Conservation (phyloP, 2,797 vertebrate species). For the Darevskia mixta region DNA sequence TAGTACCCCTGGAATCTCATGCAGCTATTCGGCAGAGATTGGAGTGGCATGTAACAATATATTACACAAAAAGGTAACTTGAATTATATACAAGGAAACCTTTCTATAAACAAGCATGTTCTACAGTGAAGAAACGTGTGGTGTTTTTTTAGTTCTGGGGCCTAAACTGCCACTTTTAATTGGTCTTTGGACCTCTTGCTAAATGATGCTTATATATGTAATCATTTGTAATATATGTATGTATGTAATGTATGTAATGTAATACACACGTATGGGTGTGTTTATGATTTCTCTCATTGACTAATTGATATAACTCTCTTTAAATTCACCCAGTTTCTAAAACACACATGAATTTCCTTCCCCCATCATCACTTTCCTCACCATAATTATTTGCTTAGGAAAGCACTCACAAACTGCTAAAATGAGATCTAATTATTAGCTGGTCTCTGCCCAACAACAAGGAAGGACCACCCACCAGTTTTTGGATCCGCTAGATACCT, state of each 20-base stretch:
- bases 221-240: neutral
- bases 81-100: neutral
- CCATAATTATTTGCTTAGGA: neutral
- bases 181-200: neutral
- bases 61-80: slow-evolving; percentile 5
- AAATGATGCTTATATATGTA: neutral
- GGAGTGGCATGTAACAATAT: neutral
- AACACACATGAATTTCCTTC: neutral
- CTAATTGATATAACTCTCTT: neutral
- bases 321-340: neutral
- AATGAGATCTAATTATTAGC: neutral
- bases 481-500: neutral
- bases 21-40: no score
- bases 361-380: neutral
- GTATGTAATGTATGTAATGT: no score
- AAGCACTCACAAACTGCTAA: neutral
- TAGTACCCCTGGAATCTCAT: no score
- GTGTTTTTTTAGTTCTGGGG: neutral
- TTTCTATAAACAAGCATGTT: neutral
- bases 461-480: neutral
- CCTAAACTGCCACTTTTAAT: neutral
- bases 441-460: neutral
- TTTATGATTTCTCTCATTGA: neutral
- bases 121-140: neutral
- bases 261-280: neutral